Conservation (phyloP, 1,140 invertebrate genomes). For the Dinoponera quadriceps region DNA sequence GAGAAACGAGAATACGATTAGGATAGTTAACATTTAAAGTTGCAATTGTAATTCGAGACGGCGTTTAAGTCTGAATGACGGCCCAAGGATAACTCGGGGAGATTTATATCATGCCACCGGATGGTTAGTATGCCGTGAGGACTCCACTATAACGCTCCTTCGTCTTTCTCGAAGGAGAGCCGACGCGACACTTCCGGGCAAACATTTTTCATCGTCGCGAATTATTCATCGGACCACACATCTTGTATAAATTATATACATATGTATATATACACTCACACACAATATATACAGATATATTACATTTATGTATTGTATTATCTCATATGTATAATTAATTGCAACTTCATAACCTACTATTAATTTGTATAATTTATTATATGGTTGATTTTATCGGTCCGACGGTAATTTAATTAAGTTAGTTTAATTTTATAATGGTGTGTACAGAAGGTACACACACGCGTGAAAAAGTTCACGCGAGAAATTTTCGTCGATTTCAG, state of each 20-base stretch:
- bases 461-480: background rate
- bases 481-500: background rate
- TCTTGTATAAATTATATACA: conserved; percentile 21
- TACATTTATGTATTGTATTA: background rate
- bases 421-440: background rate
- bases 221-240: conserved; percentile 6
- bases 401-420: background rate
- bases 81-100: conserved; percentile 1
- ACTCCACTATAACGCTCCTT: conserved; percentile 33
- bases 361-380: background rate
- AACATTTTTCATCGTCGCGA: conserved; percentile 14
- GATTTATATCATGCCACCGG: conserved; percentile 21
- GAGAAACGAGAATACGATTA: background rate
- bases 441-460: background rate
- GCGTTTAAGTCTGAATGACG: background rate
- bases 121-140: conserved; percentile 37
- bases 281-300: background rate
- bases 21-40: background rate
- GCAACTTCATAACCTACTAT: too few species aligned
- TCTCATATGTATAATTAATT: too few species aligned
- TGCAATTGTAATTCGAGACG: background rate
- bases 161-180: conserved; percentile 37
- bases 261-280: background rate
- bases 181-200: conserved; percentile 26
- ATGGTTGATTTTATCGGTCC: background rate